phyloP scores from a whole-genome alignment of 2,797 vertebrate genomes.

The Eospalax fontanierii region DNA sequence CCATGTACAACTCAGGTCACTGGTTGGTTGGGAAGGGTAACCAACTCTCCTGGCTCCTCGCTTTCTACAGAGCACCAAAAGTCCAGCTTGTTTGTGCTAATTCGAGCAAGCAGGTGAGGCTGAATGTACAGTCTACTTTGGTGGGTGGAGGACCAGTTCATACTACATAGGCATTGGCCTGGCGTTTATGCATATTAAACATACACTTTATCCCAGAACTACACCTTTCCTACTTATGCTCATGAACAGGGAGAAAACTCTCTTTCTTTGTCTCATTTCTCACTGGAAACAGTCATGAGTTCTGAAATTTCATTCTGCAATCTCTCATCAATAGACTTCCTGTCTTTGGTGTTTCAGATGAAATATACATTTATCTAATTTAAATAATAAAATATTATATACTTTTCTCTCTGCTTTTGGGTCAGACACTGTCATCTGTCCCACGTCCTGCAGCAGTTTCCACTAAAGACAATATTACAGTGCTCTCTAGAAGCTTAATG shows the following conservation, averaged over 20 bases:
- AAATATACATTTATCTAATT: not conserved
- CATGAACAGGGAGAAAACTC: not conserved
- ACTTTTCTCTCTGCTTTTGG: not conserved
- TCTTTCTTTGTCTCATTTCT: not conserved
- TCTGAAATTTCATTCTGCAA: conserved; percentile 8
- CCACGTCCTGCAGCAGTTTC: not conserved
- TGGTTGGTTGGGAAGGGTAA: too few species aligned
- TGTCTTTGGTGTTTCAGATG: conserved; percentile 47
- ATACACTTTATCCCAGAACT: not conserved
- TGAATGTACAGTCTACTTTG: too few species aligned
- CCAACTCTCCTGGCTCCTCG: too few species aligned
- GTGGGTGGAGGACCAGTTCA: too few species aligned
- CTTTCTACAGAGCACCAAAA: too few species aligned
- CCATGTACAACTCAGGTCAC: too few species aligned
- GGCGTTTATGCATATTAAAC: not conserved
- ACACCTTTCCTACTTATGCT: not conserved
- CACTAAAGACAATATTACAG: not conserved
- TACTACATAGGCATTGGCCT: too few species aligned
- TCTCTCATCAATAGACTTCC: conserved; percentile 32
- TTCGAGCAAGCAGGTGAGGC: too few species aligned
- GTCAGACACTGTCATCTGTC: not conserved
- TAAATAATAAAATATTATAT: conserved; percentile 6
- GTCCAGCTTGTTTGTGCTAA: too few species aligned
- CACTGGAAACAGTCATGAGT: not conserved
- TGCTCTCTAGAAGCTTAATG: not conserved